phyloP scores from a whole-genome alignment of 1,140 invertebrate species.

The Sarcophaga bullata region DNA sequence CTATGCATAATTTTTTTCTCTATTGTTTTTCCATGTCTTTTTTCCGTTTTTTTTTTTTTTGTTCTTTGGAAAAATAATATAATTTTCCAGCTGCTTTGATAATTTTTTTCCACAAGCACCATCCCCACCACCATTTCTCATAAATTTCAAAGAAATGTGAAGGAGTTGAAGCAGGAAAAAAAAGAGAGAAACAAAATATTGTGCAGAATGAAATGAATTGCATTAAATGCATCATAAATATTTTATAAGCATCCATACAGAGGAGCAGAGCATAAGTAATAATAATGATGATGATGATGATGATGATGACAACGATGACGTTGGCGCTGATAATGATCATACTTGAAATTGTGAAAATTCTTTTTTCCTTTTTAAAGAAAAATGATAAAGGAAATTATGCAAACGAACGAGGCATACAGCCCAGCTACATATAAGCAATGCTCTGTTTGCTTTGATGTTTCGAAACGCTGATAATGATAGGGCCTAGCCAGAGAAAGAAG shows the following conservation, averaged over 20 bases:
- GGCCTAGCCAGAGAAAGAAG: not conserved
- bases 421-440: not conserved
- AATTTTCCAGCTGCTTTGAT: not conserved
- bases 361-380: not conserved
- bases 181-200: not conserved
- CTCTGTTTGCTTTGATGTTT: not conserved
- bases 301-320: too few species aligned
- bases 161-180: not conserved
- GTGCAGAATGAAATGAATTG: constrained; percentile 5
- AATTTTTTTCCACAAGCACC: not conserved
- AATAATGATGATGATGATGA: too few species aligned
- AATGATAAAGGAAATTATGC: constrained; percentile 14
- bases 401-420: not conserved
- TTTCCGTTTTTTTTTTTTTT: not conserved
- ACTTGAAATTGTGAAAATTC: constrained; percentile 7
- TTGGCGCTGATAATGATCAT: not conserved
- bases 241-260: not conserved
- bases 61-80: not conserved
- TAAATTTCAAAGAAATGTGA: too few species aligned
- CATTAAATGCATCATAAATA: constrained; percentile 27
- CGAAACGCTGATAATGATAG: not conserved
- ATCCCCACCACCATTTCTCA: not conserved
- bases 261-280: too few species aligned
- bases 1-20: not conserved
- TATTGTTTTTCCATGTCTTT: not conserved